Base-by-base conservation (phyloP, 2,888 invertebrate genomes). In the Drosophila borealis region DNA sequence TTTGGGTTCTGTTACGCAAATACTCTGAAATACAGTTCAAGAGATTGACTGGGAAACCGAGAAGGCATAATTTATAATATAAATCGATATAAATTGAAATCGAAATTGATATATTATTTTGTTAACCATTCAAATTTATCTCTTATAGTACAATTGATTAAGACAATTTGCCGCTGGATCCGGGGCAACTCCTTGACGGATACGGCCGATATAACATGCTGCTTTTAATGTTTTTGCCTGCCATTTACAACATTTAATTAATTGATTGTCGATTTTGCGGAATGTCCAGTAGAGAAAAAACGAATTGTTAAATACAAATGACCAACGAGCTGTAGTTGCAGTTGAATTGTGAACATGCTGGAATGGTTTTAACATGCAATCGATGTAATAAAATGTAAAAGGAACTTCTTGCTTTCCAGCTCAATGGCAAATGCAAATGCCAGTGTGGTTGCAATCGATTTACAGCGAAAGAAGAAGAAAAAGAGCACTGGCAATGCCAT, bases 391-490 rank as follows among this genome's bases (percentile, higher is more conserved):
- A 59, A 66, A 71, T 59, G 54, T 34, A 13, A 54, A 57, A 36
- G 50, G 44, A 70, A 57, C 19, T 54, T 36, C 50, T 17, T 61
- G 34, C 49, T 60, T 59, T 53, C 56, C 63, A 51, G 48, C 51
- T 59, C 66, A 72, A 49, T 74, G 74, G 34, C 39, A 46, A 73
- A 65, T 54, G 54, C 50, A 56, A 66, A 72, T 62, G 56, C 21
- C 33, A 55, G 44, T 41, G 63, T 34, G 70, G 54, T 51, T 62
- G 61, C 65, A 62, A 70, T 75, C 78, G 75, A 78, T 78, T 74
- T 41, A n/a, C 56, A 61, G 17, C 2, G 14, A 8, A 13, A 29
- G 5, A 0, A 2, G 6, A 4, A 11, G 34, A 4, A 17, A 13
- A 33, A 10, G 46, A 25, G 39, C 19, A 33, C 9, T 34, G 39